Base-by-base conservation (phyloP, 2,888 invertebrate genomes). In the Drosophila anomelani region DNA sequence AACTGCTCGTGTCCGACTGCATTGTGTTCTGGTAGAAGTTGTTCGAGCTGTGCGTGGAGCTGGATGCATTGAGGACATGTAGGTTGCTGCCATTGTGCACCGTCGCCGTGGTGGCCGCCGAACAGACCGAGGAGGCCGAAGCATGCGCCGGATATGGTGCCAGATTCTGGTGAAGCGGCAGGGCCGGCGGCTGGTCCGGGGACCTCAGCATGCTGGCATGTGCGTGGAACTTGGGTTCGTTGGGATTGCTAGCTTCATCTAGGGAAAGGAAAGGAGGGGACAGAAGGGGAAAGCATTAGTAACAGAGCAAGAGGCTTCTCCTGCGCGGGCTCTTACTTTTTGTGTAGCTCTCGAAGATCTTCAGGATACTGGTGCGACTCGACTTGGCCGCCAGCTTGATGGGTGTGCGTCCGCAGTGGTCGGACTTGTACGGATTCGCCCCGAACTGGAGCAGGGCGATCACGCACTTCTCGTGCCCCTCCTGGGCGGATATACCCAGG, bases 401-500 rank as follows among this genome's bases (percentile, higher is more conserved):
- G 0, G 97, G 97, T 46, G 97, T 97, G 23, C 97, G 94, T 80
- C 97, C 97, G 88, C 97, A 97, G 70, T 96, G 96, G 89, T 97
- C 97, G 0, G 96, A 96, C 87, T 97, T 97, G 85, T 95, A 94
- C 0, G 97, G 97, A 92, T 97, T 96, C 0, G 97, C 97, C 17
- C 97, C 97, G 80, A 97, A 96, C 85, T 96, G 96, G 44, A 96
- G 92, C 34, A 97, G 92, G 89, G 95, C 96, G 66, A 96, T 94
- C 0, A 98, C 98, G 88, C 98, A 98, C 75, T 96, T 96, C 83
- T 97, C 97, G 90, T 98, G 98, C 0, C 98, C 98, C 92, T 98
- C 98, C 92, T 98, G 98, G 0, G 98, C 97, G 0, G 98, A 98
- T 67, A 99, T 98, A 85, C 98, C 96, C 73, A 99, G 93, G 10